A percentile compares a stretch with the other conserved stretches of the same genome.
Evolutionary conservation across 2,797 vertebrate species (phyloP).

Genomic region (Tapera naevia): DNA sequence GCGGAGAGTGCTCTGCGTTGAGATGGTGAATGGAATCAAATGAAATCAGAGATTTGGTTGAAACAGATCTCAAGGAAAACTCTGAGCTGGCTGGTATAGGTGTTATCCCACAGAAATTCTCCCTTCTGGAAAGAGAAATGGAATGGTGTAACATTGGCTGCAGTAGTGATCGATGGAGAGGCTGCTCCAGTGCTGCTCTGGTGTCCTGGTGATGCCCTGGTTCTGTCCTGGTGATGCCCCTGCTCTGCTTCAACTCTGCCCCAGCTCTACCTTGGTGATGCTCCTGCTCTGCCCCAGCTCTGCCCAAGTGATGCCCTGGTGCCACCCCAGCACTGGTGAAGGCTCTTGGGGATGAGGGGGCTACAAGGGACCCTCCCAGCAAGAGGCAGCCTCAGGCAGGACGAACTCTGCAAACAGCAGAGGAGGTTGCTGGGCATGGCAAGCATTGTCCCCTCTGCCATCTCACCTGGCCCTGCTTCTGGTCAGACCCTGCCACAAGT

Average conservation of each 20-base stretch:
- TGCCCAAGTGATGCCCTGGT: neutral
- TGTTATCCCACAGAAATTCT: neutral
- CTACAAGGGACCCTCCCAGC: neutral
- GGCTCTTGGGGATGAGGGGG: neutral
- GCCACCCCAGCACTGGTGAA: rapidly evolving
- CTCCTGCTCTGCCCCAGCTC: neutral
- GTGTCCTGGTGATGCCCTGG: neutral
- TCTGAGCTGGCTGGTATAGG: neutral
- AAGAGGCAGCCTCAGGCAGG: neutral
- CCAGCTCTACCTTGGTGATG: neutral
- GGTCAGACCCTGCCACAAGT: neutral
- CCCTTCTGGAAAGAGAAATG: neutral
- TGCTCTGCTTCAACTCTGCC: neutral
- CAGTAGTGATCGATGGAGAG: neutral
- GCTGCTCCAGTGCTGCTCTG: neutral
- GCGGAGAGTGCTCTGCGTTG: neutral
- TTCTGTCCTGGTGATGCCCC: neutral
- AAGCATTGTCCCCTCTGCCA: rapidly evolving
- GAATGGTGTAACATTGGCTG: neutral
- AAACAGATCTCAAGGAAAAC: neutral
- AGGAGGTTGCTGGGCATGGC: neutral
- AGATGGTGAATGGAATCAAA: neutral
- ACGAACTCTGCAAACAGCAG: neutral
- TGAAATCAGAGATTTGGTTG: neutral
- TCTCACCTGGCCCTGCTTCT: neutral